Conservation (phyloP, 2,797 vertebrate species). For the Dipus sagitta region DNA sequence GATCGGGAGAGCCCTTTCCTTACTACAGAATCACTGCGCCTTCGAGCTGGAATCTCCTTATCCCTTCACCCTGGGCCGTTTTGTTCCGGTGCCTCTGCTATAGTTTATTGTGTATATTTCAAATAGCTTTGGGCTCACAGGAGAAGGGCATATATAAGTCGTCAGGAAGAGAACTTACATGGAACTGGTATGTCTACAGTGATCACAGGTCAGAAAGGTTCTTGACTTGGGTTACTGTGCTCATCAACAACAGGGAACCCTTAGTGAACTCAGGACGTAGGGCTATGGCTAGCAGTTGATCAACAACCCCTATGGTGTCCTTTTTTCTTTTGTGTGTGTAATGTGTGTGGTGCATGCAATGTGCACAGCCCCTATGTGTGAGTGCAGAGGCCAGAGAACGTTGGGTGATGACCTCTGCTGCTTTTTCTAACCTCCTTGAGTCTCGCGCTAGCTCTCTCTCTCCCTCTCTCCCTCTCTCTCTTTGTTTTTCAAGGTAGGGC, state of each 20-base stretch:
- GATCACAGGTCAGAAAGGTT: constrained; percentile 1
- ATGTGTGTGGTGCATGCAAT: too few relatives aligned
- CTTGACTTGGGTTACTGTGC: background rate
- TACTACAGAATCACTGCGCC: background rate
- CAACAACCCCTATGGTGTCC: background rate
- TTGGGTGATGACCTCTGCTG: too few relatives aligned
- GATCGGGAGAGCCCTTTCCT: background rate
- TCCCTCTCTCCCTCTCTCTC: too few relatives aligned
- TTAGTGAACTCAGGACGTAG: background rate
- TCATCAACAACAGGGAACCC: background rate
- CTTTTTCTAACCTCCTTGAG: too few relatives aligned
- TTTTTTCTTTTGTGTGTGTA: too few relatives aligned
- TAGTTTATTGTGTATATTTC: constrained; percentile 6
- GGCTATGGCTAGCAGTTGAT: background rate
- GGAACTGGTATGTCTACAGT: background rate
- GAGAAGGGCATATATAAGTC: background rate
- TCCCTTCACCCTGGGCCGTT: background rate
- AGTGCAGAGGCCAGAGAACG: too few relatives aligned
- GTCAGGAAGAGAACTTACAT: background rate
- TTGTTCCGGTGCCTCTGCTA: background rate
- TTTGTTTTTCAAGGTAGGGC: too few relatives aligned
- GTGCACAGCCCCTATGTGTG: too few relatives aligned
- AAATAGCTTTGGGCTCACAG: background rate
- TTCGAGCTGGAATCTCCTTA: background rate
- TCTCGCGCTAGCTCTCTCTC: too few relatives aligned